Conservation (phyloP, 2,888 invertebrate genomes). For the Nomada flava region DNA sequence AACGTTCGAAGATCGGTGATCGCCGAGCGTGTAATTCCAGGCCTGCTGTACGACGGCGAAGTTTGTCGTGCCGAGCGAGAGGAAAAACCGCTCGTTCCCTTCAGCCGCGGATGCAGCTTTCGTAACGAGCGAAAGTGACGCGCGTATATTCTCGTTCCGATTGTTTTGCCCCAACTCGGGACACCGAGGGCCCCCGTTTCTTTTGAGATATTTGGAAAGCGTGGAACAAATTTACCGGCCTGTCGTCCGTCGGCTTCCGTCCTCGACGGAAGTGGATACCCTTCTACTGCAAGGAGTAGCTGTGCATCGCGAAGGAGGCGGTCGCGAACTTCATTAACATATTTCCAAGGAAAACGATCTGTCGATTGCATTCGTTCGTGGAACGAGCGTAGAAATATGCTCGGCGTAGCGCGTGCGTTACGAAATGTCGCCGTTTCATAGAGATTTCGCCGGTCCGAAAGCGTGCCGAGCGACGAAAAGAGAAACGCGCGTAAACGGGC, state of each 20-base stretch:
- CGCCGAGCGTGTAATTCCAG: slow-evolving; percentile 15
- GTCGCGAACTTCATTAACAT: slow-evolving; percentile 41
- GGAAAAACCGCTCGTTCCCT: slow-evolving; percentile 45
- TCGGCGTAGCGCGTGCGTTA: neutral
- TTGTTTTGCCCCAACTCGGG: slow-evolving; percentile 34
- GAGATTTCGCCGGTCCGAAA: neutral
- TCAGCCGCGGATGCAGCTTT: slow-evolving; percentile 51
- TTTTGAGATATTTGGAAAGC: slow-evolving; percentile 37
- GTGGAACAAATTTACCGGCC: neutral
- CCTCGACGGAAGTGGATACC: slow-evolving; percentile 10
- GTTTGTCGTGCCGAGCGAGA: slow-evolving; percentile 17
- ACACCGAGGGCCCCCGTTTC: slow-evolving; percentile 16
- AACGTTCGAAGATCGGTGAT: slow-evolving; percentile 1
- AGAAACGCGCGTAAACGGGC: too few species aligned
- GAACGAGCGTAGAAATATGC: slow-evolving; percentile 13
- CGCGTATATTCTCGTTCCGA: slow-evolving; percentile 20
- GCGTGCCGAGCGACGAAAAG: too few species aligned
- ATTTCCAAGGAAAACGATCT: slow-evolving; percentile 56
- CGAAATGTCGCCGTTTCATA: neutral
- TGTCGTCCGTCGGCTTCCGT: neutral
- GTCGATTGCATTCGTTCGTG: slow-evolving; percentile 13
- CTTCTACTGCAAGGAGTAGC: slow-evolving; percentile 20
- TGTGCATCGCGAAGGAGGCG: slow-evolving; percentile 19
- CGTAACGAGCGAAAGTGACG: slow-evolving; percentile 67
- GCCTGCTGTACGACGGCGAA: neutral